A percentile compares a stretch with the other conserved stretches of the same genome.
These are phyloP conservation scores for Maniola jurtina DNA, from an alignment of 1,140 invertebrate species.

Conservation along the genomic window DNA sequence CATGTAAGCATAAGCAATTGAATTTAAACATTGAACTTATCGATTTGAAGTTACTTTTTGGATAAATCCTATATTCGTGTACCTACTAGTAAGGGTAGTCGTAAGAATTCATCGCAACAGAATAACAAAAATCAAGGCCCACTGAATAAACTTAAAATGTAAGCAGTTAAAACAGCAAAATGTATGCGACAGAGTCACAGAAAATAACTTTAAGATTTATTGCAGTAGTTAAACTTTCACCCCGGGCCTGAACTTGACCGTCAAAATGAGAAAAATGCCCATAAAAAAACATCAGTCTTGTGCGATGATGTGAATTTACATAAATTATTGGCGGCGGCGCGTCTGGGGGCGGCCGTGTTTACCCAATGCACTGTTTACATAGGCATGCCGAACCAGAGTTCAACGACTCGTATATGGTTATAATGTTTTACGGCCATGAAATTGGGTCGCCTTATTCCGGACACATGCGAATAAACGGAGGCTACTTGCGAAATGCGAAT, in stretches of 20 bases:
- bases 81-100: too few relatives aligned
- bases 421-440: slow-evolving; percentile 66
- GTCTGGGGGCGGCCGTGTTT: slow-evolving; percentile 52
- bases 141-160: neutral
- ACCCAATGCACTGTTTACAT: slow-evolving; percentile 70
- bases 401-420: slow-evolving; percentile 62
- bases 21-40: too few relatives aligned
- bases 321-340: slow-evolving; percentile 72
- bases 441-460: slow-evolving; percentile 63
- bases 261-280: slow-evolving; percentile 63
- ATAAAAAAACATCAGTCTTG: slow-evolving; percentile 71
- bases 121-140: too few relatives aligned
- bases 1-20: too few relatives aligned
- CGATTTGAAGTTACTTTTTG: too few relatives aligned
- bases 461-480: slow-evolving; percentile 17
- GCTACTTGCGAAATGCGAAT: slow-evolving; percentile 12
- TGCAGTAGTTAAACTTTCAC: slow-evolving; percentile 65
- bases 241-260: slow-evolving; percentile 69
- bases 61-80: too few relatives aligned
- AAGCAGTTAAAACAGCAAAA: neutral
- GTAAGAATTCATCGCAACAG: too few relatives aligned
- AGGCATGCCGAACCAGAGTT: slow-evolving; percentile 58
- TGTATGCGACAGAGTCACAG: neutral
- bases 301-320: slow-evolving; percentile 75
- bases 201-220: slow-evolving; percentile 44